Evolutionary conservation across 2,797 vertebrate species (phyloP).

Genomic region (Acanthornis magna): DNA sequence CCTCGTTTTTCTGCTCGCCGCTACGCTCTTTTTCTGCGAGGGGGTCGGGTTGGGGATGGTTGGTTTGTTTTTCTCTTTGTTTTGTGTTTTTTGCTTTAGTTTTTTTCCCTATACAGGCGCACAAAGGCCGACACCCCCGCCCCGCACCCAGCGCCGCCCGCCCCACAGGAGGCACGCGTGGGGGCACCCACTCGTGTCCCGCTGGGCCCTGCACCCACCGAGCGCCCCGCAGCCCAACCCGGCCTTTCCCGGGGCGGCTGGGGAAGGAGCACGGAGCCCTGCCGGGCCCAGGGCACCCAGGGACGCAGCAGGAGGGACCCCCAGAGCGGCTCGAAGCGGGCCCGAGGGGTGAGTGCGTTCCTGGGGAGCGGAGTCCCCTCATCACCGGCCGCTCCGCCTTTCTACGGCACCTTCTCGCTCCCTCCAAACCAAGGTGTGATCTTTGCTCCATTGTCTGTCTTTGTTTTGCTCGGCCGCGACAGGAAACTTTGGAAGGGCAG

Average conservation of each 20-base stretch:
- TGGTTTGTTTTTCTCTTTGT: background rate
- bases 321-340: background rate
- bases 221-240: rapidly evolving
- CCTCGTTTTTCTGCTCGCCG: constrained; percentile 87
- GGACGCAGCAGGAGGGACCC: background rate
- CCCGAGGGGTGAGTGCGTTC: rapidly evolving
- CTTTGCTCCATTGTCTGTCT: constrained; percentile 41
- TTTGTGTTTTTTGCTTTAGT: background rate
- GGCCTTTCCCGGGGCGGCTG: background rate
- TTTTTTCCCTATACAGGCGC: background rate
- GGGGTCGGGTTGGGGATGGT: background rate
- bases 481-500: background rate
- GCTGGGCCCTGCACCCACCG: background rate
- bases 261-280: background rate
- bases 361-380: background rate
- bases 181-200: background rate
- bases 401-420: background rate
- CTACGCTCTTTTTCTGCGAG: constrained; percentile 88
- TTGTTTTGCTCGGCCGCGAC: background rate
- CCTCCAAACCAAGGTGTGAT: background rate
- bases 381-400: background rate
- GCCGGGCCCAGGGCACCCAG: background rate
- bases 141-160: background rate
- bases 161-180: background rate
- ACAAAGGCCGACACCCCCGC: background rate